Evolutionary conservation across 1,140 invertebrate species (phyloP), one percentile per base, ranked within the genome.

Genomic region (Hycleus cichorii): DNA sequence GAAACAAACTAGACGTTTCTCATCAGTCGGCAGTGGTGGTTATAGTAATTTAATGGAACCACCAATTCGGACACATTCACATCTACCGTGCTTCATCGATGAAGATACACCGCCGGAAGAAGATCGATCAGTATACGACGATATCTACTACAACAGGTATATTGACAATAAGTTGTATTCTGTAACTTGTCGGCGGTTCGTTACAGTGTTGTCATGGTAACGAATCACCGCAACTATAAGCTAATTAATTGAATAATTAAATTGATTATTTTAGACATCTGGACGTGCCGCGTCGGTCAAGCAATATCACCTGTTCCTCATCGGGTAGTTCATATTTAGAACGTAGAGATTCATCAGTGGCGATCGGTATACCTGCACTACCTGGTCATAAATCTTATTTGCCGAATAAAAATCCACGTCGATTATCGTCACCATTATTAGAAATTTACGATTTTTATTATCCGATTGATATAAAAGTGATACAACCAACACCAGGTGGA

Each of bases 321-420:
- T 88, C 87, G 10, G 88, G 85, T 48, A 89, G 86, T 70, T 88
- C 86, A 43, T 90, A 90, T 67, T 75, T 90, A 63, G 88, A 90
- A 68, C 79, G 87, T 46, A 80, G 87, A 57, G 87, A 84, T 55
- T 89, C 87, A 3, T 85, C 87, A 10, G 82, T 88, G 54, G 84
- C 84, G 48, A 80, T 88, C 64, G 83, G 85, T 65, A 69, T 88
- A 74, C 80, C 82, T 63, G 63, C 74, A 77, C 43, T 72, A 44
- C 69, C 71, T 42, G 63, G 60, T 11, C 71, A 72, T 59, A 70
- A 68, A 62, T 59, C 80, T 79, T 38, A 18, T 18, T 18, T 18
- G 18, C 18, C 76, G 79, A 27, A 74, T 76, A 70, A 70, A 70
- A 38, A 38, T 47, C 57, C 54, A 25, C 55, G 69, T 47, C 70